Evolutionary conservation across 2,113 vertebrate species (phyloP).

Genomic region (Cyrtonyx montezumae): DNA sequence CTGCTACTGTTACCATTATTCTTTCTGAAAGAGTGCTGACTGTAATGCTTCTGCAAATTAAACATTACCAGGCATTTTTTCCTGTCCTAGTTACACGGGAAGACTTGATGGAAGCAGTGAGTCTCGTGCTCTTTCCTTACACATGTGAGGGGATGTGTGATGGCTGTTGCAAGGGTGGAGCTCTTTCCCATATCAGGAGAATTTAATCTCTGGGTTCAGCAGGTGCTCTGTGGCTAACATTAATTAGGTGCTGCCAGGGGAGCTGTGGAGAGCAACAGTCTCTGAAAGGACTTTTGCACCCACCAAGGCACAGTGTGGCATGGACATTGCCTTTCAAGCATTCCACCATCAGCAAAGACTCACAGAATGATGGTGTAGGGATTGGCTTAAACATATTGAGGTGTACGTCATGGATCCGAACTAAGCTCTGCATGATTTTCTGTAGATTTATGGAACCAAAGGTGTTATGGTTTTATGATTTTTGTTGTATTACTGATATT

Average conservation of each 20-base stretch:
- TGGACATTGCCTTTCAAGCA: background rate
- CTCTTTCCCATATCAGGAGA: background rate
- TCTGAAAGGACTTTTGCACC: background rate
- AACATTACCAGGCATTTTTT: background rate
- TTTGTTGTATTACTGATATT: no score
- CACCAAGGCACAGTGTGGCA: background rate
- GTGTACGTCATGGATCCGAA: accelerated
- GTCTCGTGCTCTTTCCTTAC: background rate
- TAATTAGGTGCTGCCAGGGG: background rate
- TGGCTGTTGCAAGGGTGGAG: background rate
- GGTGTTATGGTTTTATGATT: no score
- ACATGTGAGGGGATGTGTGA: accelerated
- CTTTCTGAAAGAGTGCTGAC: background rate
- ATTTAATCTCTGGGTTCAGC: background rate
- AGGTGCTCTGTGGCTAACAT: background rate
- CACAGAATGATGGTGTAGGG: accelerated
- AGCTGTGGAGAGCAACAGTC: background rate
- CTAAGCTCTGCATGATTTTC: background rate
- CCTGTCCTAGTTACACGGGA: background rate
- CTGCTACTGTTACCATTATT: background rate
- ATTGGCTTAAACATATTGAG: background rate
- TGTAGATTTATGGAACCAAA: background rate
- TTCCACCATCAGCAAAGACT: accelerated
- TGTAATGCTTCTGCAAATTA: background rate
- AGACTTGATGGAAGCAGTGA: background rate